Evolutionary conservation across 2,113 vertebrate species (phyloP).

Genomic region (Psittacus erithacus): DNA sequence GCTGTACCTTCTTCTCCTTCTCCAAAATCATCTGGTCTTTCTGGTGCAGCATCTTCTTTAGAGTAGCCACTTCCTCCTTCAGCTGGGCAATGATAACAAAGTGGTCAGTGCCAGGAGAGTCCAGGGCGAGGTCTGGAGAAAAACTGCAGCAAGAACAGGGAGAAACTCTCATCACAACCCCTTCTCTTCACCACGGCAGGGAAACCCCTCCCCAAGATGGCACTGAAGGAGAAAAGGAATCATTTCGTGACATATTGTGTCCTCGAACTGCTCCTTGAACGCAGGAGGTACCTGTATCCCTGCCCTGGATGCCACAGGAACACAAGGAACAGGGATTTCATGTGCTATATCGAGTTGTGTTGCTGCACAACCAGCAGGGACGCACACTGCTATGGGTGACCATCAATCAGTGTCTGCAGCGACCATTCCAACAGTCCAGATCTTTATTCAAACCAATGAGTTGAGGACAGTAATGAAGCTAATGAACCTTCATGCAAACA

Average conservation of each 20-base stretch:
- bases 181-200: background rate
- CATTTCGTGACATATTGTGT: background rate
- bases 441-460: background rate
- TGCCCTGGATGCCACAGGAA: background rate
- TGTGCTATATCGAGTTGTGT: background rate
- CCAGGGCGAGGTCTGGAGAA: conserved; percentile 80
- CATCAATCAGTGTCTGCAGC: background rate
- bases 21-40: conserved; percentile 85
- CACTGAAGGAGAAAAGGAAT: background rate
- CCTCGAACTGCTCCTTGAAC: background rate
- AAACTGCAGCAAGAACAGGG: conserved; percentile 66
- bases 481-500: background rate
- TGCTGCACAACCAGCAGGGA: background rate
- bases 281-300: background rate
- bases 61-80: conserved; percentile 82
- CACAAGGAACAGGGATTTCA: background rate
- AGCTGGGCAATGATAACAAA: conserved; percentile 84
- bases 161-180: background rate
- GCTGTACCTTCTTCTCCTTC: conserved; percentile 83
- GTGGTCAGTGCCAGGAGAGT: conserved; percentile 82
- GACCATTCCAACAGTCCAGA: background rate
- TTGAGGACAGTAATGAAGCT: background rate
- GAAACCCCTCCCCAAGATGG: background rate
- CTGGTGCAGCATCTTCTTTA: conserved; percentile 85
- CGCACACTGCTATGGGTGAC: rapidly evolving